phyloP scores from a whole-genome alignment of 2,113 vertebrate genomes.

The Todiramphus saurophagus region DNA sequence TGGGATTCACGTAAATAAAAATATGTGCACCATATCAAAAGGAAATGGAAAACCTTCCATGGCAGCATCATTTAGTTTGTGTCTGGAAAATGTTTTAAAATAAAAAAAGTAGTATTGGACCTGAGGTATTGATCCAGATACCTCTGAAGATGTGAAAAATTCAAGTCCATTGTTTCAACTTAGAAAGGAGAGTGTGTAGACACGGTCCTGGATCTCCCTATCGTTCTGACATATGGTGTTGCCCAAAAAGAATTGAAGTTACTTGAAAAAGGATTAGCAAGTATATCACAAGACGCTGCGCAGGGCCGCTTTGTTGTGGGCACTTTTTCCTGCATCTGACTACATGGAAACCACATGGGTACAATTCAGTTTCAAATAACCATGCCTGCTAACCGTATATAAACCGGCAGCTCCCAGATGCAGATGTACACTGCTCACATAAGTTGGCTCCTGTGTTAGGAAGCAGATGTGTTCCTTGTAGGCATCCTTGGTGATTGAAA shows the following conservation, averaged over 20 bases:
- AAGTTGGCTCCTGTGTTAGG: neutral
- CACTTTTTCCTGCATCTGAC: neutral
- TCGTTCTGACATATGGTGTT: neutral
- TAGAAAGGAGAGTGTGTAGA: neutral
- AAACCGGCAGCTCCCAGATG: neutral
- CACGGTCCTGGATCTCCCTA: neutral
- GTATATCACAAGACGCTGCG: neutral
- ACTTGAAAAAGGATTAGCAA: neutral
- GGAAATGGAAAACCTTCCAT: neutral
- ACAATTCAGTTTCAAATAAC: neutral
- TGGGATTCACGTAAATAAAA: neutral
- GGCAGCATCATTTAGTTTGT: neutral
- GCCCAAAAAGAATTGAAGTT: neutral
- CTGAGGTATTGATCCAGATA: neutral
- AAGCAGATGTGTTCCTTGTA: neutral
- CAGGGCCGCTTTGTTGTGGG: neutral
- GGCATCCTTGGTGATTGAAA: neutral
- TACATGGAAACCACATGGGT: neutral
- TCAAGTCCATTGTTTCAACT: fast-evolving
- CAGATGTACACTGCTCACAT: neutral
- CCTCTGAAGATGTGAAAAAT: neutral
- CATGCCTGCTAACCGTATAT: neutral
- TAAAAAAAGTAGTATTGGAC: neutral
- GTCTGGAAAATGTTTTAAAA: neutral
- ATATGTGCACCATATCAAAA: fast-evolving